phyloP scores from a whole-genome alignment of 2,888 invertebrate species.

The Sarcophaga caerulescens region DNA sequence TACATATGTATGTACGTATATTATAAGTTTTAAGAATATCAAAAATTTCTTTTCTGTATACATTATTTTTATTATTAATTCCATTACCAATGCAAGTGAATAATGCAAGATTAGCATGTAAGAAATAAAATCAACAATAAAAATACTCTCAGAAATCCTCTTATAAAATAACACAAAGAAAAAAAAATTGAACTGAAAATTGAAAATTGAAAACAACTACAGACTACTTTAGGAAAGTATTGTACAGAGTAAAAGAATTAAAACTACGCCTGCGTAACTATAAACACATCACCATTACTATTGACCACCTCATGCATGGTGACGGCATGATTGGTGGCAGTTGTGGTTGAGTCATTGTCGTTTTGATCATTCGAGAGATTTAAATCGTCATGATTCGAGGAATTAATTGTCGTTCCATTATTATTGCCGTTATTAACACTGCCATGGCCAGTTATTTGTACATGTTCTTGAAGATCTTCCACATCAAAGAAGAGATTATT shows the following conservation, averaged over 20 bases:
- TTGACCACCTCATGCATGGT: constrained; percentile 73
- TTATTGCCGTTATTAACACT: constrained; percentile 39
- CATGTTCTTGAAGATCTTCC: constrained; percentile 83
- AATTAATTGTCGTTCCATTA: not conserved
- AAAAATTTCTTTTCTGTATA: too few relatives aligned
- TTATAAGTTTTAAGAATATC: too few relatives aligned
- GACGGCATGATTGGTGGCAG: constrained; percentile 45
- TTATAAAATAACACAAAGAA: too few relatives aligned
- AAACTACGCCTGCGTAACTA: constrained; percentile 78
- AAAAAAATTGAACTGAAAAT: constrained; percentile 1
- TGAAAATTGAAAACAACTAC: constrained; percentile 7
- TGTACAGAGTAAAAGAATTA: constrained; percentile 27
- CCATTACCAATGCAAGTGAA: too few relatives aligned
- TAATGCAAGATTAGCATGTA: too few relatives aligned
- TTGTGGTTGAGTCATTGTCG: constrained; percentile 14
- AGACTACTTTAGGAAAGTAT: not conserved
- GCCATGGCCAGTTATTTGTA: constrained; percentile 78
- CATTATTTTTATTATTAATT: too few relatives aligned
- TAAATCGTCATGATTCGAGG: constrained; percentile 37
- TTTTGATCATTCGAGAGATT: constrained; percentile 58
- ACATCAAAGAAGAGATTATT: constrained; percentile 84
- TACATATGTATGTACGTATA: too few relatives aligned
- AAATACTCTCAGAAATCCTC: too few relatives aligned
- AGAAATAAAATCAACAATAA: too few relatives aligned
- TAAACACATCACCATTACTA: constrained; percentile 76